Conservation (phyloP, 2,888 invertebrate species). For the Selenia dentaria region DNA sequence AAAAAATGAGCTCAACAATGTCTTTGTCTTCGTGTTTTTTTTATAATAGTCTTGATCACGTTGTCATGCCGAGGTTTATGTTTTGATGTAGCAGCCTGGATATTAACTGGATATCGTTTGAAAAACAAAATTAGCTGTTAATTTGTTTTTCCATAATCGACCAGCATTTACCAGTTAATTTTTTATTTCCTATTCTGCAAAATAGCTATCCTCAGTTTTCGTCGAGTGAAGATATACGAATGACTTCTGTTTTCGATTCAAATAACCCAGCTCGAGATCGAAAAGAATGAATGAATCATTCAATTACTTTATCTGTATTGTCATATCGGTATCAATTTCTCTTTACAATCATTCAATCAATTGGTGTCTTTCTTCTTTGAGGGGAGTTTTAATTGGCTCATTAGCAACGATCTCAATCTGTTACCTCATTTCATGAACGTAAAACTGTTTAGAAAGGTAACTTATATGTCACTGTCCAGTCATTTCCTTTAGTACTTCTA, state of each 20-base stretch:
- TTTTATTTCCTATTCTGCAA: no score
- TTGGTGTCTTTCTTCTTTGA: constrained; percentile 10
- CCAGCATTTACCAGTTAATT: no score
- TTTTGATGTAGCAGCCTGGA: no score
- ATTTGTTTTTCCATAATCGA: no score
- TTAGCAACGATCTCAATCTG: constrained; percentile 2
- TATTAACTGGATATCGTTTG: no score
- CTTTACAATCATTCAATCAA: constrained; percentile 7
- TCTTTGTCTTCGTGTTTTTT: not conserved
- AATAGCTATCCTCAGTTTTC: no score
- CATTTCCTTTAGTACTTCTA: constrained; percentile 38
- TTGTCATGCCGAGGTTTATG: no score
- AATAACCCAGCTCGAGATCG: no score
- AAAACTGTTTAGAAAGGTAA: constrained; percentile 5
- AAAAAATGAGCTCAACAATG: not conserved
- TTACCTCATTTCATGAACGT: constrained; percentile 7
- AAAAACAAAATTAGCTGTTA: no score
- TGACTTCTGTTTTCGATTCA: no score
- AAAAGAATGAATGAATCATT: not conserved
- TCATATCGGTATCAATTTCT: constrained; percentile 22
- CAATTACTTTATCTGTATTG: constrained; percentile 14
- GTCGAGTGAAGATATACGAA: no score
- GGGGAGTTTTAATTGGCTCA: constrained; percentile 10
- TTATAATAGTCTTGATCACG: no score
- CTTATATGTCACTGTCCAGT: constrained; percentile 26